These are phyloP conservation scores for Anodontia alba DNA, from an alignment of 2,888 invertebrate genomes.

Conservation along the genomic window DNA sequence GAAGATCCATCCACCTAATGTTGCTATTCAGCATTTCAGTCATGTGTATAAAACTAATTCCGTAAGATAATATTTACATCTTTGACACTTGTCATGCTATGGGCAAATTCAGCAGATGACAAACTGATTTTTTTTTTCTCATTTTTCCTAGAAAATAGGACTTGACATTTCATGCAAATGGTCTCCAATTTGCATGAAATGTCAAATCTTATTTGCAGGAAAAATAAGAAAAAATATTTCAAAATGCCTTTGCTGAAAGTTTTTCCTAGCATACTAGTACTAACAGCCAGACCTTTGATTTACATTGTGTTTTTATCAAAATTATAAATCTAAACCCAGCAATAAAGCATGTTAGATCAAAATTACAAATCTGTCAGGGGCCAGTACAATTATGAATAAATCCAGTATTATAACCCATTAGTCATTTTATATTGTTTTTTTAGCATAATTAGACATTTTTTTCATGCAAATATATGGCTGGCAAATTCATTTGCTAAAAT, in stretches of 20 bases:
- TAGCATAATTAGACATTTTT: neutral
- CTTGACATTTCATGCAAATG: too few species aligned
- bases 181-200: too few species aligned
- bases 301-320: conserved; percentile 10
- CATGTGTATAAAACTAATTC: neutral
- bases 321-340: neutral
- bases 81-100: too few species aligned
- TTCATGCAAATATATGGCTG: conserved; percentile 6
- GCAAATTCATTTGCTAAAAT: neutral
- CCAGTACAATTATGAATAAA: conserved; percentile 11
- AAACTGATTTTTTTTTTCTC: too few species aligned
- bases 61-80: neutral
- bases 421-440: neutral
- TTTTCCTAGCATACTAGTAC: too few species aligned
- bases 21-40: neutral
- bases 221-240: too few species aligned
- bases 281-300: neutral
- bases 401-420: neutral
- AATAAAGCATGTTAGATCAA: conserved; percentile 8
- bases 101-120: too few species aligned
- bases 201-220: too few species aligned
- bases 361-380: neutral
- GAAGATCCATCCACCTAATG: neutral
- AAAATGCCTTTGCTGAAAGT: too few species aligned
- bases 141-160: too few species aligned